Conservation (phyloP, 2,888 invertebrate genomes). For the Pteria penguin region DNA sequence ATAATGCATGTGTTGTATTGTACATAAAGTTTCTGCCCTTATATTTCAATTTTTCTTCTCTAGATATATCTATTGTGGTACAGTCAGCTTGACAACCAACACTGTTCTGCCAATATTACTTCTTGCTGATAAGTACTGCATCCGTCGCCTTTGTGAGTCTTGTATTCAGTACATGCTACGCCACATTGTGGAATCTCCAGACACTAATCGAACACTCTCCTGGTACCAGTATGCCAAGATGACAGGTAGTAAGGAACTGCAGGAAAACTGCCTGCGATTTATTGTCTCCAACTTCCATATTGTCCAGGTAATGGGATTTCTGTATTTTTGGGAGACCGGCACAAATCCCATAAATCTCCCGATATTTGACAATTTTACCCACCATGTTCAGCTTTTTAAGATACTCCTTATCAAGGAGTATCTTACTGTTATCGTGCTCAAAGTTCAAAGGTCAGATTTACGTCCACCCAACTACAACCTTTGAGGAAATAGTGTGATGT, state of each 20-base stretch:
- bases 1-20: no score
- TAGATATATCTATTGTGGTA: conserved; percentile 73
- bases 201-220: conserved; percentile 70
- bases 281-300: conserved; percentile 73
- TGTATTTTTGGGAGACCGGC: no score
- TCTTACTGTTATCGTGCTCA: no score
- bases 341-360: no score
- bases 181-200: conserved; percentile 72
- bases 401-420: no score
- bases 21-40: no score
- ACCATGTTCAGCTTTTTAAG: no score
- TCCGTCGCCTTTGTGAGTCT: conserved; percentile 69
- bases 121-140: conserved; percentile 70
- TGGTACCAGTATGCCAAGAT: conserved; percentile 75
- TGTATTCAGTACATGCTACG: conserved; percentile 71
- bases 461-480: no score
- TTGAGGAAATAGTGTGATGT: no score
- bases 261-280: conserved; percentile 65
- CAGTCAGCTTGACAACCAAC: conserved; percentile 64
- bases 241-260: conserved; percentile 64
- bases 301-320: conserved; percentile 38
- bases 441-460: no score
- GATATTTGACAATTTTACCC: no score
- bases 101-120: conserved; percentile 68
- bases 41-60: no score